These are phyloP conservation scores for Pseudomugil tenellus DNA, from an alignment of 2,797 vertebrate species.

Conservation along the genomic window DNA sequence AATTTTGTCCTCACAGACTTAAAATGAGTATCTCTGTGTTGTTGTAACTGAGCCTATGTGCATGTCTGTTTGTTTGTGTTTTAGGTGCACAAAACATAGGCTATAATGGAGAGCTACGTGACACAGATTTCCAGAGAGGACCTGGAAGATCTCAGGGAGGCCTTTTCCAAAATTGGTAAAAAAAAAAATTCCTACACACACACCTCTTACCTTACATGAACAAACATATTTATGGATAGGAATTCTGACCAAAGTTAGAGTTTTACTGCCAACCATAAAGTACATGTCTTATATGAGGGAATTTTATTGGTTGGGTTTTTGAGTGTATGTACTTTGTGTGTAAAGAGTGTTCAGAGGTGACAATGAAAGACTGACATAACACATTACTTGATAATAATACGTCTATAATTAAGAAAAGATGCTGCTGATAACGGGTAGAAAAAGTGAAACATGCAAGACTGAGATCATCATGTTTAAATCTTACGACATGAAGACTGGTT, in stretches of 20 bases:
- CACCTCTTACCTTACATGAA: constrained; percentile 2
- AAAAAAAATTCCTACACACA: background rate
- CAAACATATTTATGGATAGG: background rate
- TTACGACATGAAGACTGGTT: background rate
- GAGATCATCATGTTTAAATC: background rate
- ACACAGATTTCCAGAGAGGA: constrained; percentile 93
- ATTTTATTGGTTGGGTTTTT: constrained; percentile 36
- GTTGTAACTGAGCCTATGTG: background rate
- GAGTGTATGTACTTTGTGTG: constrained; percentile 2
- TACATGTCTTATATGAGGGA: constrained; percentile 32
- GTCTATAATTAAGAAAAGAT: constrained; percentile 1
- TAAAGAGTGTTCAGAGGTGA: background rate
- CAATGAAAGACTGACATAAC: background rate
- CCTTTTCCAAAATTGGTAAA: constrained; percentile 96
- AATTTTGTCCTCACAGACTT: background rate
- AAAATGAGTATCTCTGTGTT: background rate
- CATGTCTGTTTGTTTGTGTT: constrained; percentile 26
- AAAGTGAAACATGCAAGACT: background rate
- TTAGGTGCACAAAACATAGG: constrained; percentile 38
- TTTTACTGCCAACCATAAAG: constrained; percentile 58
- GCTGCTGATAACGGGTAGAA: background rate
- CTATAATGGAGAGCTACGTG: constrained; percentile 87
- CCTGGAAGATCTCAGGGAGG: constrained; percentile 92
- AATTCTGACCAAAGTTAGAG: constrained; percentile 11
- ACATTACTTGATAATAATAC: constrained; percentile 12